Percentiles rank a stretch among this genome's conserved stretches.
phyloP scores from a whole-genome alignment of 1,140 invertebrate genomes.

The Cecropterus lyciades region DNA sequence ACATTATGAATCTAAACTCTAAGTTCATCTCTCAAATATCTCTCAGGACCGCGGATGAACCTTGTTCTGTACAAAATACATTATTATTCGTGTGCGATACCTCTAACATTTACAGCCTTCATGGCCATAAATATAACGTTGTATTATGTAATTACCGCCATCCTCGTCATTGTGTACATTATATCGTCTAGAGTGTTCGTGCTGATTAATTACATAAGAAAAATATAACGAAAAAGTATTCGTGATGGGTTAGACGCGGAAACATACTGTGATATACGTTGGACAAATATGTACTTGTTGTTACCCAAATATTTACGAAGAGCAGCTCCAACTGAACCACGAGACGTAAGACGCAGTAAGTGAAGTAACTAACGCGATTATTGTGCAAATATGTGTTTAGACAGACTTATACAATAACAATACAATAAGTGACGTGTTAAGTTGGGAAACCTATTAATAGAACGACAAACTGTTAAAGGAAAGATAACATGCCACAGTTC shows the following conservation, averaged over 20 bases:
- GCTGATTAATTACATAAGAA: constrained; percentile 16
- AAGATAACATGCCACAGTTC: background rate
- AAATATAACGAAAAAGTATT: constrained; percentile 16
- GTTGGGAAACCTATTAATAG: too few relatives aligned
- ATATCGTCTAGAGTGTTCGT: constrained; percentile 18
- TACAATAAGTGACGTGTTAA: background rate
- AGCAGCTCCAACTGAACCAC: background rate
- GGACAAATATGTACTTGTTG: constrained; percentile 16
- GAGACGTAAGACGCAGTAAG: background rate
- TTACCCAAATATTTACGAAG: background rate
- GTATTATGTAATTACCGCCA: constrained; percentile 19
- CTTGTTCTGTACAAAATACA: background rate
- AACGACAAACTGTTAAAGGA: background rate
- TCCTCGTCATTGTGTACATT: constrained; percentile 17
- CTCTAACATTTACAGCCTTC: background rate
- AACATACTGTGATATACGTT: constrained; percentile 9
- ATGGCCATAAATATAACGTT: too few relatives aligned
- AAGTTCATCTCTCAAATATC: too few relatives aligned
- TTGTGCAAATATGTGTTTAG: too few relatives aligned
- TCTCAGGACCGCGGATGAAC: too few relatives aligned
- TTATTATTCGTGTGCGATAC: background rate
- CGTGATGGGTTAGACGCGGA: constrained; percentile 15
- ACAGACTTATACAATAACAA: too few relatives aligned
- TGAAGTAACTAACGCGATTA: background rate
- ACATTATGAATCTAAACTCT: too few relatives aligned